Base-by-base conservation (phyloP, 2,113 vertebrate species). In the Salvelinus alpinus region DNA sequence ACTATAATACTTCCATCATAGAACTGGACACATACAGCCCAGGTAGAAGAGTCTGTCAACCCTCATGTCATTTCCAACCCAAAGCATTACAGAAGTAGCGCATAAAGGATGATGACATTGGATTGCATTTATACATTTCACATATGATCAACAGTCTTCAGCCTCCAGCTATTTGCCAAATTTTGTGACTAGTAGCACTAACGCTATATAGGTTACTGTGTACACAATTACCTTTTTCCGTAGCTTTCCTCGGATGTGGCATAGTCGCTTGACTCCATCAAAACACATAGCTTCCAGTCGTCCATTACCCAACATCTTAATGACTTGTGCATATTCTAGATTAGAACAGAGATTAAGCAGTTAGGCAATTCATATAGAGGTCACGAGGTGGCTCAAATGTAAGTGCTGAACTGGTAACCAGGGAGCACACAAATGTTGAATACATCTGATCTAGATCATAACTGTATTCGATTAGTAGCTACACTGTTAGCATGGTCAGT, bases 261-360 rank as follows among this genome's bases (percentile, higher is more conserved):
- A 99, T 82, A 99, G 96, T 86, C 98, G 94, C 88, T 99, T 99
- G 85, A 98, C 96, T 66, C 98, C 98, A 85, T 99, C 98, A 44
- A 99, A 99, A 91, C 98, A 99, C 92, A 99, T 96, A 2, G 98
- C 98, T 91, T 99, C 98, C 94, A 99, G 88, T 78, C 98, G 93
- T 25, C 98, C 98, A 6, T 99, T 99, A 75, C 98, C 98, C 92
- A 99, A 81, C 98, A 99, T 99, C 87, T 99, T 99, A 78, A 99
- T 98, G 84, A 99, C 98, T 88, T 99, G 98, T 83, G 98, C 98
- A 73, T 99, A 99, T 75, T 99, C 98, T 99, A 88, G 20, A 62
- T 62, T 48, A 86, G 9, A 12, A 31, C 38, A 44, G 38, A 48
- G n/a, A 18, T 11, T 24, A 13, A 51, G n/a, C 44, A 62, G 18